Evolutionary conservation across 1,140 invertebrate species (phyloP).

Genomic region (Nilaparvata lugens): DNA sequence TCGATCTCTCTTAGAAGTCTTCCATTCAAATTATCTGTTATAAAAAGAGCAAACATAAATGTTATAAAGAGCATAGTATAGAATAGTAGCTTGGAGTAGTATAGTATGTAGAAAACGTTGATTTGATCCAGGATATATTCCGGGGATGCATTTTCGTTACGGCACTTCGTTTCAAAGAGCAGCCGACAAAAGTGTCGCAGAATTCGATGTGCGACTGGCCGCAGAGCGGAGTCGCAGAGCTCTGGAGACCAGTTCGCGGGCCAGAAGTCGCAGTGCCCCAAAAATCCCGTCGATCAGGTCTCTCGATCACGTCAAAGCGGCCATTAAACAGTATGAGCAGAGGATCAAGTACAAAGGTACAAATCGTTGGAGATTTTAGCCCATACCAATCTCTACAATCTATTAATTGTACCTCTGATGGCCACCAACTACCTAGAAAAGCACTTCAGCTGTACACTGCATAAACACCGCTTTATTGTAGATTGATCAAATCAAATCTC

Average conservation of each 20-base stretch:
- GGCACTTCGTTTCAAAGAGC: constrained; percentile 57
- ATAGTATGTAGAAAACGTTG: too few species aligned
- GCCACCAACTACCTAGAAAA: too few species aligned
- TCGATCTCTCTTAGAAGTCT: too few species aligned
- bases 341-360: constrained; percentile 45
- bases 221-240: constrained; percentile 14
- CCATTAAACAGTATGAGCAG: constrained; percentile 39
- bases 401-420: too few species aligned
- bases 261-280: constrained; percentile 39
- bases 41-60: too few species aligned
- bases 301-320: constrained; percentile 40
- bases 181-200: constrained; percentile 55
- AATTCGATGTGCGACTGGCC: constrained; percentile 38
- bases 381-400: background rate
- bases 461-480: too few species aligned
- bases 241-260: constrained; percentile 7
- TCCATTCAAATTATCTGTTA: too few species aligned
- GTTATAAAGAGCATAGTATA: too few species aligned
- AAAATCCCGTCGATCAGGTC: constrained; percentile 43
- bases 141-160: constrained; percentile 48
- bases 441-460: too few species aligned
- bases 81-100: too few species aligned
- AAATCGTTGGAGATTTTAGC: background rate
- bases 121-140: constrained; percentile 43
- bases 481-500: too few species aligned